phyloP scores from a whole-genome alignment of 2,113 vertebrate species.

The Chrysochloris asiatica region DNA sequence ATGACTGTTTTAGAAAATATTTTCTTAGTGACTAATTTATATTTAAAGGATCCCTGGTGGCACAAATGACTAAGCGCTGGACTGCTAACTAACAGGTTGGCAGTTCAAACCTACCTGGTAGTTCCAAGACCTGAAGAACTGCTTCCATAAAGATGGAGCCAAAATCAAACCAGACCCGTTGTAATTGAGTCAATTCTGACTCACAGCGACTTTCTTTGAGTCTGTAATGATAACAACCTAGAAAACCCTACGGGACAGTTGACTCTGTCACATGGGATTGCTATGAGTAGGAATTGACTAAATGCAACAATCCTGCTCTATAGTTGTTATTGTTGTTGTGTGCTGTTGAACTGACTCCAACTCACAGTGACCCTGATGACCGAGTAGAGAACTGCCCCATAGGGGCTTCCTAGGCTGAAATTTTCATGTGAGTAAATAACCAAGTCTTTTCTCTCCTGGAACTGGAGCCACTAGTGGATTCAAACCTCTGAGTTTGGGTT shows the following conservation, averaged over 20 bases:
- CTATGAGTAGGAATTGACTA: too few relatives aligned
- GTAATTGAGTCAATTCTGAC: neutral
- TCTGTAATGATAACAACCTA: neutral
- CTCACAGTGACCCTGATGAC: neutral
- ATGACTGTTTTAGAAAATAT: slow-evolving; percentile 17
- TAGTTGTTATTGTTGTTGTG: neutral
- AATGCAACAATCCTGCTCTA: too few relatives aligned
- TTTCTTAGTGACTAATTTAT: slow-evolving; percentile 28
- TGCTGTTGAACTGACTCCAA: neutral
- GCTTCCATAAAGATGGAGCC: too few relatives aligned
- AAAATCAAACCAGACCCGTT: neutral
- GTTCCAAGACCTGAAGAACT: too few relatives aligned
- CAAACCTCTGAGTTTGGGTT: neutral
- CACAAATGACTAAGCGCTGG: too few relatives aligned
- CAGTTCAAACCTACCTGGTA: too few relatives aligned
- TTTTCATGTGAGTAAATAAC: neutral
- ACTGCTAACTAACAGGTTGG: too few relatives aligned
- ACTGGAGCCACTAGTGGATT: neutral
- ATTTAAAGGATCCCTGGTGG: neutral
- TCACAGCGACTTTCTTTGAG: neutral
- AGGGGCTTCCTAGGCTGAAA: neutral
- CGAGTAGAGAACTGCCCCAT: neutral
- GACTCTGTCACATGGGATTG: too few relatives aligned
- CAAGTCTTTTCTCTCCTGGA: neutral
- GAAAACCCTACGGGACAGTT: too few relatives aligned